phyloP scores from a whole-genome alignment of 2,113 vertebrate species.

The Mesitornis unicolor region DNA sequence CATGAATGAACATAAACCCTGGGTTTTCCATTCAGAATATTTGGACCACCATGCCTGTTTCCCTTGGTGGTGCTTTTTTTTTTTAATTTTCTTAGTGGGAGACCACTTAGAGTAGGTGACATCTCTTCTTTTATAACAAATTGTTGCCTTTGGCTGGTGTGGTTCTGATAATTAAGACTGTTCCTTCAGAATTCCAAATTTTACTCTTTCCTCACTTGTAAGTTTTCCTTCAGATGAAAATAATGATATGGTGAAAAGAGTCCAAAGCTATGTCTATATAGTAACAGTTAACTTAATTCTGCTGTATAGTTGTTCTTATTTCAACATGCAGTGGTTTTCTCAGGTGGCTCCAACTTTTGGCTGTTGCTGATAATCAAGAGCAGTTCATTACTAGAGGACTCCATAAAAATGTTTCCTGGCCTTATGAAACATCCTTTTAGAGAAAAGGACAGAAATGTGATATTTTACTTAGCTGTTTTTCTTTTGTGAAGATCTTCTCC shows the following conservation, averaged over 20 bases:
- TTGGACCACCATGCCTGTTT: background rate
- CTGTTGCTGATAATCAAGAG: background rate
- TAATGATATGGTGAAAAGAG: background rate
- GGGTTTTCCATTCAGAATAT: background rate
- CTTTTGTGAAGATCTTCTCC: background rate
- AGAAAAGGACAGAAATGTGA: background rate
- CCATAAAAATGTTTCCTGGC: background rate
- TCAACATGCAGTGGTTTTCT: background rate
- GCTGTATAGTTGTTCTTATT: background rate
- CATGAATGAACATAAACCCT: background rate
- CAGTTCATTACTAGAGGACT: background rate
- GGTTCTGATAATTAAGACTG: background rate
- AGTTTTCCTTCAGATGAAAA: background rate
- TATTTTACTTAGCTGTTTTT: background rate
- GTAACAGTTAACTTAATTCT: background rate
- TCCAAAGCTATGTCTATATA: background rate
- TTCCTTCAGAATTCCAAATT: background rate
- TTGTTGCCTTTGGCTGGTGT: background rate
- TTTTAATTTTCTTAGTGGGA: background rate
- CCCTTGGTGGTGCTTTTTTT: background rate
- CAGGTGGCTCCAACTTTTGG: background rate
- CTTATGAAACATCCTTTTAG: background rate
- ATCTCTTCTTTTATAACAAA: background rate
- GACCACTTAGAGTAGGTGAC: background rate
- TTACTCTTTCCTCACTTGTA: background rate